Base-by-base conservation (phyloP, 1,140 invertebrate genomes). In the Drosophila repletoides region DNA sequence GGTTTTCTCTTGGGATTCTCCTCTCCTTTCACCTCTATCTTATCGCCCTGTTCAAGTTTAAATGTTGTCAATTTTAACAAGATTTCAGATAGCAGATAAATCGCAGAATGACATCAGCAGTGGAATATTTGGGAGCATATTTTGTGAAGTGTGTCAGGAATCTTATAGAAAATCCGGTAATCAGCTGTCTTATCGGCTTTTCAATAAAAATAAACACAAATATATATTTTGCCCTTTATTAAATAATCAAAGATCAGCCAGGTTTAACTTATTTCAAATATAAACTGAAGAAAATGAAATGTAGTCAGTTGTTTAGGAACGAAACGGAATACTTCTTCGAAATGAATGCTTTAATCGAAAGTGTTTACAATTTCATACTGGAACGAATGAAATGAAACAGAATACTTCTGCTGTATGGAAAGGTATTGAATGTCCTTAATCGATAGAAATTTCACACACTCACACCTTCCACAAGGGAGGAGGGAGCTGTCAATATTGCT, bases 11-110 rank as follows among this genome's bases (percentile, higher is more conserved):
- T 56, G 61, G 45, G 24, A 15, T 52, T 24, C 33, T 51, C 24
- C 26, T 33, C 29, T 5, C 19, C 15, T 9, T 1, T 4, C n/a
- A n/a, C n/a, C n/a, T n/a, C 26, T 31, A 33, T 28, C 36, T 51
- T 83, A 81, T 83, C 77, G 56, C 51, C 31, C 66, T 67, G 79
- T 75, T 86, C 66, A 76, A 80, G 76, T 87, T 80, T 69, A 87
- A 84, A 60, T 63, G 67, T 74, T 89, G 87, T 89, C 87, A 76
- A 76, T 69, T 87, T 74, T 83, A 89, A 89, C 87, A 87, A 88
- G 87, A 88, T 89, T 63, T 63, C 36, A 48, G 29, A 64, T 33
- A 56, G n/a, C 34, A 43, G 83, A 87, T 87, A 77, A 87, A 49
- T 56, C 58, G 75, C 66, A 58, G n/a, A n/a, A 61, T 75, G 76